These are phyloP conservation scores for Lepidocyrtoides sp. DNA, from an alignment of 2,888 invertebrate genomes.

Conservation along the genomic window DNA sequence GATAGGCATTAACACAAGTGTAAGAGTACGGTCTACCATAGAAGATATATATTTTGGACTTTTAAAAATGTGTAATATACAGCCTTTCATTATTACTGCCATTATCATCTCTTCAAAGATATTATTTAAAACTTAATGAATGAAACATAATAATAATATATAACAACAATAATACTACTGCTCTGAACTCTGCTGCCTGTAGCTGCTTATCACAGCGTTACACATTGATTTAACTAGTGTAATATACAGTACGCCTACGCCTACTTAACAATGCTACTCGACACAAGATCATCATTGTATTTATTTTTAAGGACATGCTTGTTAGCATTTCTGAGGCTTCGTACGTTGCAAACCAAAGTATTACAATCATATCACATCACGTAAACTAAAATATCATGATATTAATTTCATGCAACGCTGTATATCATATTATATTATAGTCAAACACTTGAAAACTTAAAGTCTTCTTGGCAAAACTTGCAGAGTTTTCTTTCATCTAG, in stretches of 20 bases:
- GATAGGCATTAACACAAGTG: background rate
- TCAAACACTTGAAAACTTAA: conserved; percentile 69
- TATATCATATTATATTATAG: conserved; percentile 9
- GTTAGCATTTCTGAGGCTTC: background rate
- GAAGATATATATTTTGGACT: conserved; percentile 57
- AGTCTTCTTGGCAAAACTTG: conserved; percentile 74
- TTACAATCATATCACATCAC: background rate
- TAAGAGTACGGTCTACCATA: background rate
- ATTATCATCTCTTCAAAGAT: conserved; percentile 24
- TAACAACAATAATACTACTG: conserved; percentile 39
- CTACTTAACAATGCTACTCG: conserved; percentile 61
- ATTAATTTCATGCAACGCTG: conserved; percentile 53
- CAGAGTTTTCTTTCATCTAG: conserved; percentile 77
- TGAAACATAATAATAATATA: background rate
- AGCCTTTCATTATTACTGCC: conserved; percentile 53
- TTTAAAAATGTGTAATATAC: conserved; percentile 69
- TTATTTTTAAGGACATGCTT: conserved; percentile 17
- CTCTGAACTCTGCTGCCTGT: conserved; percentile 43
- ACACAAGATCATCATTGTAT: conserved; percentile 27
- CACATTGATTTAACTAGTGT: conserved; percentile 9
- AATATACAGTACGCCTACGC: conserved; percentile 10
- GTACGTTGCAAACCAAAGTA: background rate
- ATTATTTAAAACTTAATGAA: conserved; percentile 20
- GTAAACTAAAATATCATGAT: background rate
- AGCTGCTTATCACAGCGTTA: conserved; percentile 47